A percentile compares a stretch with the other conserved stretches of the same genome.
Conservation (phyloP, 2,113 vertebrate species). For the Taxidea taxus region DNA sequence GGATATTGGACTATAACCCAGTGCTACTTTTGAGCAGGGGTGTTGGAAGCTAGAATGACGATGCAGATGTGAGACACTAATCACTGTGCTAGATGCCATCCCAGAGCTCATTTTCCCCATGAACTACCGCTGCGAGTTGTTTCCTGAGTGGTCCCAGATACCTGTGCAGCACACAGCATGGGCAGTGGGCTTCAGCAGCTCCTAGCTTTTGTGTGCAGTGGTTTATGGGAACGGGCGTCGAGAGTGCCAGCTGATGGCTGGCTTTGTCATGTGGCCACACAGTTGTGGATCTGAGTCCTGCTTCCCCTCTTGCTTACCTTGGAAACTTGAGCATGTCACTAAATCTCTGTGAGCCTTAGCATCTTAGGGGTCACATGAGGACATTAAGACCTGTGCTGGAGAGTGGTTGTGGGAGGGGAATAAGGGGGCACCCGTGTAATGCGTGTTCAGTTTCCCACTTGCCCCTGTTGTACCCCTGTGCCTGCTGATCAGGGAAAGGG, state of each 20-base stretch:
- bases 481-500: background rate
- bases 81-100: background rate
- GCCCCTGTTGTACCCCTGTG: background rate
- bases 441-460: background rate
- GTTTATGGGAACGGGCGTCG: background rate
- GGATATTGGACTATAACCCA: background rate
- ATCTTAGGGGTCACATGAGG: background rate
- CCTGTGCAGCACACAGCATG: rapidly evolving
- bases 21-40: background rate
- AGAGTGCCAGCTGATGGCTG: background rate
- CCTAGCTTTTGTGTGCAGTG: background rate
- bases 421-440: background rate
- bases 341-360: background rate
- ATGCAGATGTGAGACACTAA: background rate
- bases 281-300: background rate
- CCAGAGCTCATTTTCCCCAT: background rate
- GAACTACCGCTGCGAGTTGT: background rate
- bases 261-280: background rate
- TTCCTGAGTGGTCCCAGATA: background rate
- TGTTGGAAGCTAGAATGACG: background rate
- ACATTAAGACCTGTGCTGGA: background rate
- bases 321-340: background rate
- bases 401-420: too few species aligned
- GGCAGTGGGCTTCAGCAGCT: background rate
- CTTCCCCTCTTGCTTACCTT: background rate